Base-by-base conservation (phyloP, 2,113 vertebrate genomes). In the Anas platyrhynchos region DNA sequence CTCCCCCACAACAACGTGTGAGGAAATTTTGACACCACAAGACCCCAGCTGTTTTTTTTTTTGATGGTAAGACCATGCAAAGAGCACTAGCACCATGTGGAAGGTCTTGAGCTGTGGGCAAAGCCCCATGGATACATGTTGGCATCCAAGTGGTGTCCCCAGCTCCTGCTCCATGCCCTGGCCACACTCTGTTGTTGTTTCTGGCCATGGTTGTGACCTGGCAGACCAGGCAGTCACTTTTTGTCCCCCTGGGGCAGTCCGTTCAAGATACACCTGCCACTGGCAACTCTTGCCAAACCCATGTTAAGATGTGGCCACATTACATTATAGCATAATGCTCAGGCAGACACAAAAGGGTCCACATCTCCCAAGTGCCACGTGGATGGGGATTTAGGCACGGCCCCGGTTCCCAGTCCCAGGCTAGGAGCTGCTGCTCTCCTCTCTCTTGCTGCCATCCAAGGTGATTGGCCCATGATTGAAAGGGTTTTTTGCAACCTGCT, bases 71-170 rank as follows among this genome's bases (percentile, higher is more conserved):
- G 27, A 44, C 27, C 9, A 25, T 25, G 18, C 23, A 77, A 66
- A 77, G 29, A 74, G 32, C 0, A 1, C 8, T 61, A 8, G 32
- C 1, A 1, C 6, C 5, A 1, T 0, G 1, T 61, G 26, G 69
- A 67, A 59, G 58, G 43, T 29, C 61, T 66, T 43, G 32, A 32
- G 18, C 48, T 74, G 34, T 1, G 3, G 16, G 21, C 3, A 8
- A 26, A 88, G 16, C 10, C 32, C 18, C 14, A 54, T 5, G 20
- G 46, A 26, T 68, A 31, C 31, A 31, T 5, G 4, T 13, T 27
- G 54, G 6, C 32, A 95, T 31, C 11, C 43, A 55, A 59, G 9
- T 0, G 1, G 25, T 18, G 25, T 18, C 36, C 20, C 31, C 8
- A 79, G 44, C 31, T 84, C 27, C 31, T 17, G 6, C 13, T 4